phyloP scores from a whole-genome alignment of 1,140 invertebrate genomes.

The Archegozetes longisetosus region DNA sequence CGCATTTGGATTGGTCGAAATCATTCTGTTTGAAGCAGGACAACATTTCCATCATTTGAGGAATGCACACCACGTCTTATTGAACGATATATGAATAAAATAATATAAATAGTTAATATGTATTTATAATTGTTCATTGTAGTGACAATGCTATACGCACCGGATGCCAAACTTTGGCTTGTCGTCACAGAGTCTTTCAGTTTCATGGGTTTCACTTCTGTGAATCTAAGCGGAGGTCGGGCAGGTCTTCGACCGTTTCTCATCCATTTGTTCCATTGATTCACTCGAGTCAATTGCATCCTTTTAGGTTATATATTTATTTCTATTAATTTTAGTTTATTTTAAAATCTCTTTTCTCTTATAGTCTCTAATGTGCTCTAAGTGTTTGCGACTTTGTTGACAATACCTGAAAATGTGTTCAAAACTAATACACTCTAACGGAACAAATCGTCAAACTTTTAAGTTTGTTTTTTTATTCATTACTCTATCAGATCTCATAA shows the following conservation, averaged over 20 bases:
- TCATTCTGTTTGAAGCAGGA: conserved; percentile 1
- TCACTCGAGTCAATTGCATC: neutral
- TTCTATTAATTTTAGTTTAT: too few species aligned
- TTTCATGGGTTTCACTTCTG: conserved; percentile 1
- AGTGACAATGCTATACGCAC: neutral
- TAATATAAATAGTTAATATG: neutral
- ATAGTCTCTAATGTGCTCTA: too few species aligned
- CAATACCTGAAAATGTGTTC: too few species aligned
- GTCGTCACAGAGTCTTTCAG: conserved; percentile 5
- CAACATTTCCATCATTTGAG: conserved; percentile 14
- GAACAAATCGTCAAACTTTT: too few species aligned
- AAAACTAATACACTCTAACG: too few species aligned
- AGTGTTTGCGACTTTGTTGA: too few species aligned
- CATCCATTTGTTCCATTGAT: conserved; percentile 20
- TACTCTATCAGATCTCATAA: too few species aligned
- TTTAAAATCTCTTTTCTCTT: too few species aligned
- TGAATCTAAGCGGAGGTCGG: conserved; percentile 1
- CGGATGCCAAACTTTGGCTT: neutral
- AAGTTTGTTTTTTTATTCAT: too few species aligned
- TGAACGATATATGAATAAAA: neutral
- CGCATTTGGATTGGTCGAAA: conserved; percentile 9
- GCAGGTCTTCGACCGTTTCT: conserved; percentile 8
- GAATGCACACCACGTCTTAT: conserved; percentile 10
- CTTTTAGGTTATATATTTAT: too few species aligned
- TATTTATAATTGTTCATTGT: neutral